Base-by-base conservation (phyloP, 2,888 invertebrate species). In the Drosophila peninsularis region DNA sequence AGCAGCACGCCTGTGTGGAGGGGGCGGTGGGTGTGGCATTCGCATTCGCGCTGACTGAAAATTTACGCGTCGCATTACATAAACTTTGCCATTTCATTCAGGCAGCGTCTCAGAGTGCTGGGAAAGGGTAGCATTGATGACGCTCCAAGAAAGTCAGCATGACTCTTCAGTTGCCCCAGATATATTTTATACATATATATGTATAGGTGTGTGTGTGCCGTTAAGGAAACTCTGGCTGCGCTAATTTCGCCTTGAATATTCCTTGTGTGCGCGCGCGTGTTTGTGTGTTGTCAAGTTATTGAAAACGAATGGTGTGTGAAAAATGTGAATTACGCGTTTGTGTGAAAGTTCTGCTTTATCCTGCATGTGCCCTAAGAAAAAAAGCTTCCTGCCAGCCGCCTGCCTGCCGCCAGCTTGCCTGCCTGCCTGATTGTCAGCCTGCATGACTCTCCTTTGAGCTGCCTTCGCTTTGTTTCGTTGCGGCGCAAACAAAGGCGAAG, bases 281-380 rank as follows among this genome's bases (percentile, higher is more conserved):
- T 30, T 39, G 66, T 63, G 37, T 50, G 44, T 55, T 55, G 45
- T 54, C 67, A 65, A 73, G 82, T 88, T 84, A 84, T 84, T 84
- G 89, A 84, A 88, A 88, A 74, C 89, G 87, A 84, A 84, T 84
- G 89, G 87, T 68, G 89, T 82, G 89, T 84, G 89, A 88, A 87
- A 86, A 83, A 75, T 83, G 62, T 69, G 71, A 82, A 69, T 80
- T 82, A 82, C 73, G 77, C 60, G 76, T 58, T 45, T 73, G 60
- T 57, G 41, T 61, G 21, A 71, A 75, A 61, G 45, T 65, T 76
- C 11, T 47, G 27, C 64, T 45, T 57, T 53, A 34, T 21, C 37
- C 45, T 36, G n/a, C 21, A 32, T 27, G 37, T 17, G 17, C 21
- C 34, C n/a, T 6, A 27, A 14, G 37, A 47, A 41, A 55, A 60